Evolutionary conservation across 1,140 invertebrate genomes (phyloP).

Genomic region (Mylabris phalerata): DNA sequence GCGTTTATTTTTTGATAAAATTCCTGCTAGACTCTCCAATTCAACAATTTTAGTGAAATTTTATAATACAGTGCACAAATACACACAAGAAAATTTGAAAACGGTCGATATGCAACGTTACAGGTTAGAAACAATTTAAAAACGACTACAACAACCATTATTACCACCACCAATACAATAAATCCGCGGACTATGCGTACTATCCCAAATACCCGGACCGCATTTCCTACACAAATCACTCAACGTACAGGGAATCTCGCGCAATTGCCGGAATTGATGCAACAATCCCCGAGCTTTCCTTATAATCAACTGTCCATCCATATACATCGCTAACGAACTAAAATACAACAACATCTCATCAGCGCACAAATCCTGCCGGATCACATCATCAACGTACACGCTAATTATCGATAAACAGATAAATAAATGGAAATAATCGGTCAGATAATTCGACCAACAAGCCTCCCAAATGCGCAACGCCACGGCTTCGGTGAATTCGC

Average conservation of each 20-base stretch:
- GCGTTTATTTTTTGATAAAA: too few species aligned
- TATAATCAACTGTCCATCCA: slow-evolving; percentile 86
- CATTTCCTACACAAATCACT: slow-evolving; percentile 79
- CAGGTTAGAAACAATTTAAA: background rate
- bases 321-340: slow-evolving; percentile 89
- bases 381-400: slow-evolving; percentile 87
- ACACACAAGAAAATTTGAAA: too few species aligned
- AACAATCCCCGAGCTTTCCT: slow-evolving; percentile 87
- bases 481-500: slow-evolving; percentile 81
- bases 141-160: slow-evolving; percentile 6
- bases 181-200: slow-evolving; percentile 70
- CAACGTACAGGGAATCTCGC: slow-evolving; percentile 81
- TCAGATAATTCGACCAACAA: slow-evolving; percentile 90
- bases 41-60: too few species aligned
- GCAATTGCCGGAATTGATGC: slow-evolving; percentile 78
- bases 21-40: too few species aligned
- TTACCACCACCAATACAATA: slow-evolving; percentile 48
- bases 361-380: slow-evolving; percentile 79
- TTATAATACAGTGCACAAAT: too few species aligned
- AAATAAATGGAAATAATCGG: slow-evolving; percentile 89
- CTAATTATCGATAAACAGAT: slow-evolving; percentile 84
- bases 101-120: too few species aligned
- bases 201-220: slow-evolving; percentile 90
- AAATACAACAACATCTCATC: slow-evolving; percentile 94
- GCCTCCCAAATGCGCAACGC: slow-evolving; percentile 89